Base-by-base conservation (phyloP, 2,888 invertebrate species). In the Frankliniella intonsa region DNA sequence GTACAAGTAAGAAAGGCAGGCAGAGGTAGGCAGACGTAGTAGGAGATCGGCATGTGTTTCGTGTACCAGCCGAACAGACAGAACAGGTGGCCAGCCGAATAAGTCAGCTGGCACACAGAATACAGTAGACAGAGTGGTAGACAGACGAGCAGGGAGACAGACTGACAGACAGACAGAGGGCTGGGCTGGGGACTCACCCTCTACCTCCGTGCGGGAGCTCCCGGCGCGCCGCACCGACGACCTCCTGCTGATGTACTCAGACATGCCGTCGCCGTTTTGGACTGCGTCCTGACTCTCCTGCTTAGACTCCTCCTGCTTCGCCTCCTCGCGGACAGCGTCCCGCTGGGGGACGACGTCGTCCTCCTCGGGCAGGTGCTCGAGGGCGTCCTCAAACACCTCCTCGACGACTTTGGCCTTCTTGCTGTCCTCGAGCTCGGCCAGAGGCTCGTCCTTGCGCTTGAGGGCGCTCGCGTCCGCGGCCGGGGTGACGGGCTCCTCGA, bases 151-250 rank as follows among this genome's bases (percentile, higher is more conserved):
- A 51, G 51, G 12, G 3, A 55, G 55, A 55, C 19, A 55, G 55
- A 55, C 55, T 51, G 51, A 51, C 10, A 55, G 55, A 55, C 17
- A 55, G 55, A 55, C 55, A n/a, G n/a, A n/a, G n/a, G n/a, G n/a
- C 9, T 51, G 14, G 51, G 14, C 51, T 9, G 51, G 14, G 14
- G 62, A 76, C 69, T 76, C 69, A 76, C 69, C 69, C 69, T 76
- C 69, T 12, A 76, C 69, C 69, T 76, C 69, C 22, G 25, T 22
- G 25, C 69, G 69, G 69, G 69, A 76, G 69, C 69, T 76, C 7
- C 69, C 69, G 22, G 69, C 69, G 11, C 69, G 22, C 25, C 69
- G 69, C 12, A 76, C 25, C 22, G 69, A 69, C 9, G 69, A 25
- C 69, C 22, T 22, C 11, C 69, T 22, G 9, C 69, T 76, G 22